Percentiles rank a stretch among this genome's conserved stretches.
phyloP scores from a whole-genome alignment of 1,140 invertebrate genomes.

The Bicyclus anynana region DNA sequence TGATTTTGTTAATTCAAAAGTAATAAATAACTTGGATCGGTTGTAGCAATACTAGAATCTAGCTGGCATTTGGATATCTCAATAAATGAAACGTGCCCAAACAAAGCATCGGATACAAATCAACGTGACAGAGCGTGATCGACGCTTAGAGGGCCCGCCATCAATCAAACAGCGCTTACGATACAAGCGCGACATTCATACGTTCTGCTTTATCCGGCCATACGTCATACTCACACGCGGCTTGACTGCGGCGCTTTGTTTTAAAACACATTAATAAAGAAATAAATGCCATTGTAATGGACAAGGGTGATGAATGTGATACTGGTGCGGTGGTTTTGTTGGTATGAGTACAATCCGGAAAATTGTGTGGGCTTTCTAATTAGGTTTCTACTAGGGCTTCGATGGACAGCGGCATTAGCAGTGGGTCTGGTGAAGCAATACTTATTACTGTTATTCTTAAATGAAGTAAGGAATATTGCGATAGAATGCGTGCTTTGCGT shows the following conservation, averaged over 20 bases:
- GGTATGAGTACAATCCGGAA: neutral
- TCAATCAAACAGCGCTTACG: slow-evolving; percentile 12
- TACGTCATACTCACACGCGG: slow-evolving; percentile 17
- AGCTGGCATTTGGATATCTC: neutral
- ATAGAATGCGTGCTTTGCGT: no score
- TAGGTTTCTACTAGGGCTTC: no score
- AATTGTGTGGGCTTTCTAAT: no score
- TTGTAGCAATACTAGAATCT: neutral
- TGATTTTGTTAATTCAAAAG: neutral
- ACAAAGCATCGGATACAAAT: slow-evolving; percentile 8
- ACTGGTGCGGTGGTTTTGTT: neutral
- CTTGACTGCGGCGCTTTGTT: neutral
- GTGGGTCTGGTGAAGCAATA: no score
- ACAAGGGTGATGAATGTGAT: neutral
- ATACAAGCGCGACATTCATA: slow-evolving; percentile 12
- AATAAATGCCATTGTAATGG: neutral
- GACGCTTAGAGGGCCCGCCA: slow-evolving; percentile 15
- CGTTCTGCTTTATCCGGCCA: slow-evolving; percentile 19
- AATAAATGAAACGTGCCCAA: neutral
- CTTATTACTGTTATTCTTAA: no score
- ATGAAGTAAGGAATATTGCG: no score
- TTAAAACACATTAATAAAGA: neutral
- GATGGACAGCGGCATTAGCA: no score
- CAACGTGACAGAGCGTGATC: slow-evolving; percentile 15
- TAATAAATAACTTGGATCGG: neutral